Evolutionary conservation across 2,797 vertebrate species (phyloP), one percentile per base, ranked within the genome.

Genomic region (Phrynocephalus vlangalii): DNA sequence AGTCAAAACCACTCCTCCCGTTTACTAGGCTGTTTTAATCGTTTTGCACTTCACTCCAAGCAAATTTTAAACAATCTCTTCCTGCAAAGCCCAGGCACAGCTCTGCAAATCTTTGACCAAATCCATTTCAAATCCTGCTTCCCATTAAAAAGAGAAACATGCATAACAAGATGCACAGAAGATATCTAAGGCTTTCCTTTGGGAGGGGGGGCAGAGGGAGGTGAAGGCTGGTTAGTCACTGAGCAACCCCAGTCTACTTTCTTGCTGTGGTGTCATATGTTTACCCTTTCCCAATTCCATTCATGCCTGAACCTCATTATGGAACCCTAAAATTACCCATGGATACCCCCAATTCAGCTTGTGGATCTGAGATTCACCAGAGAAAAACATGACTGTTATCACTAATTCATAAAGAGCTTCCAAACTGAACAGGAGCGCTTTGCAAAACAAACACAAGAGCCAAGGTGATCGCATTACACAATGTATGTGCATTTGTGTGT

Each of bases 141-240:
- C 87, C 88, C 79, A 84, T 92, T 92, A 94, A 83, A 63, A 87
- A 71, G 79, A 83, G 88, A 92, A 91, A 91, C 48, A 72, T 1
- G 48, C 79, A 88, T 50, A 90, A 87, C 60, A 88, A 81, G n/a
- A 48, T 83, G 76, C 86, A 87, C 86, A 85, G 84, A 91, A 87
- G 91, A 86, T 91, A 79, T 26, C 75, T 44, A 0, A 1, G 33
- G 85, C 83, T 93, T 93, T 92, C 84, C 88, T 79, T 3, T 0
- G 38, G 38, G 38, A 44, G 38, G 38, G 38, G 38, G 38, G 38
- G 38, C 3, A 44, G 38, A 44, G 38, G 38, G 38, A 44, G 38
- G 38, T 63, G 84, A 73, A 71, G 38, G 48, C 38, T 73, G 86
- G 56, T 80, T 88, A 86, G 56, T 52, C 0, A 0, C 16, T 16